Conservation (phyloP, 2,113 vertebrate genomes). For the Silurus asotus region DNA sequence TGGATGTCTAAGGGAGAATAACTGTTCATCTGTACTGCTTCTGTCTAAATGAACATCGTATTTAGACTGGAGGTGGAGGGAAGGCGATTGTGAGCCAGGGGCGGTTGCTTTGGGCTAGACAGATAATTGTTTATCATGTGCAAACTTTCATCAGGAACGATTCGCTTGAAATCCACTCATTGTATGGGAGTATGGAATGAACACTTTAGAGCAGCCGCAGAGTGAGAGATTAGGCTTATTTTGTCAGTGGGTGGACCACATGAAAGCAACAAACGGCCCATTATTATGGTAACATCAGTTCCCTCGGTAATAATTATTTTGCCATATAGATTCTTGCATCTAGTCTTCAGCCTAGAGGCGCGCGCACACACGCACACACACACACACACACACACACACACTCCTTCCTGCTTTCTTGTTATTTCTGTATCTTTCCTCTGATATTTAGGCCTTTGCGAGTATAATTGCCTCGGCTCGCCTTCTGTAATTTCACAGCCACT, state of each 20-base stretch:
- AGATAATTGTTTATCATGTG: constrained; percentile 77
- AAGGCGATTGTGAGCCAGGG: constrained; percentile 5
- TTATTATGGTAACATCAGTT: constrained; percentile 75
- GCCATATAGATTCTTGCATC: constrained; percentile 67
- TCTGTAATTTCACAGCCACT: constrained; percentile 62
- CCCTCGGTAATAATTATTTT: constrained; percentile 71
- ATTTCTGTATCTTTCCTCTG: constrained; percentile 59
- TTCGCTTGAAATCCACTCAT: constrained; percentile 72
- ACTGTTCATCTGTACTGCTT: constrained; percentile 68
- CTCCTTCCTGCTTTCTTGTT: constrained; percentile 62
- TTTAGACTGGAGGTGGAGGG: constrained; percentile 65
- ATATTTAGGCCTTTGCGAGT: constrained; percentile 60
- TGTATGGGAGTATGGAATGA: constrained; percentile 76
- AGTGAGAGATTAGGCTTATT: constrained; percentile 72
- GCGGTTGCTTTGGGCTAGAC: constrained; percentile 70
- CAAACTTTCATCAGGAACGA: constrained; percentile 73
- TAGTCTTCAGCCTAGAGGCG: constrained; percentile 62
- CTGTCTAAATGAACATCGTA: constrained; percentile 74
- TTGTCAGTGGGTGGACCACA: constrained; percentile 74
- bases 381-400: not conserved
- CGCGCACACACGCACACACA: not conserved
- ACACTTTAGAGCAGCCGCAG: constrained; percentile 66
- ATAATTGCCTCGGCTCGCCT: constrained; percentile 65
- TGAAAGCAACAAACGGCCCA: constrained; percentile 73
- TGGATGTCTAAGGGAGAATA: constrained; percentile 66